phyloP scores from a whole-genome alignment of 2,113 vertebrate species.

The Numenius arquata region DNA sequence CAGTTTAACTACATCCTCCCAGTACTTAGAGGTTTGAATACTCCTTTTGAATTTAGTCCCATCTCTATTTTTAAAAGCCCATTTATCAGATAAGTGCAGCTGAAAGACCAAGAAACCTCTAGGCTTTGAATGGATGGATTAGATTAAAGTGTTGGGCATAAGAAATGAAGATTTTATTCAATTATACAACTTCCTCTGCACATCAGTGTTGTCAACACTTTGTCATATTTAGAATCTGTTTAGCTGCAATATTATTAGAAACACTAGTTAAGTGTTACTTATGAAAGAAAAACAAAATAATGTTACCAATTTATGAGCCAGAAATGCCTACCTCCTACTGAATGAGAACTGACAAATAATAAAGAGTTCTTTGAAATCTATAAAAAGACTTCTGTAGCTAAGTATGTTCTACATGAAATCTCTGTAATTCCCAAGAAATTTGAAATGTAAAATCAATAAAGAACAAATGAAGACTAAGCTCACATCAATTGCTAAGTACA shows the following conservation, averaged over 20 bases:
- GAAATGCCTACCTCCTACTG: slow-evolving; percentile 35
- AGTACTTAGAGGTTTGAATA: slow-evolving; percentile 14
- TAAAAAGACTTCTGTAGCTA: not conserved
- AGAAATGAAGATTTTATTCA: slow-evolving; percentile 46
- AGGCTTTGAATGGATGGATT: slow-evolving; percentile 59
- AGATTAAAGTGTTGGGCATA: slow-evolving; percentile 53
- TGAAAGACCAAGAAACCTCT: slow-evolving; percentile 43
- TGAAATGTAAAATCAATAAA: not conserved
- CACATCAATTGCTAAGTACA: not conserved
- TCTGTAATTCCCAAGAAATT: not conserved
- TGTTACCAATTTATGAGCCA: slow-evolving; percentile 37
- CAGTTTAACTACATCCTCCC: not conserved
- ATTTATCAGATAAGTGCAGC: slow-evolving; percentile 11
- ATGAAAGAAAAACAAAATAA: slow-evolving; percentile 61
- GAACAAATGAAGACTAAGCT: not conserved
- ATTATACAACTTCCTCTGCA: slow-evolving; percentile 55
- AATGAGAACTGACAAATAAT: slow-evolving; percentile 23
- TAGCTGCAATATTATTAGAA: slow-evolving; percentile 63
- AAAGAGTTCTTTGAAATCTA: slow-evolving; percentile 1
- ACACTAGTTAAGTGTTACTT: slow-evolving; percentile 59
- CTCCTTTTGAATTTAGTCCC: slow-evolving; percentile 27
- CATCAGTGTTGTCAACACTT: slow-evolving; percentile 58
- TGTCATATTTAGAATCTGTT: slow-evolving; percentile 62
- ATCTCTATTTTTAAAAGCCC: slow-evolving; percentile 51
- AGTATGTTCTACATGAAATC: not conserved